Evolutionary conservation across 2,113 vertebrate genomes (phyloP).

Genomic region (Pelecanus crispus): DNA sequence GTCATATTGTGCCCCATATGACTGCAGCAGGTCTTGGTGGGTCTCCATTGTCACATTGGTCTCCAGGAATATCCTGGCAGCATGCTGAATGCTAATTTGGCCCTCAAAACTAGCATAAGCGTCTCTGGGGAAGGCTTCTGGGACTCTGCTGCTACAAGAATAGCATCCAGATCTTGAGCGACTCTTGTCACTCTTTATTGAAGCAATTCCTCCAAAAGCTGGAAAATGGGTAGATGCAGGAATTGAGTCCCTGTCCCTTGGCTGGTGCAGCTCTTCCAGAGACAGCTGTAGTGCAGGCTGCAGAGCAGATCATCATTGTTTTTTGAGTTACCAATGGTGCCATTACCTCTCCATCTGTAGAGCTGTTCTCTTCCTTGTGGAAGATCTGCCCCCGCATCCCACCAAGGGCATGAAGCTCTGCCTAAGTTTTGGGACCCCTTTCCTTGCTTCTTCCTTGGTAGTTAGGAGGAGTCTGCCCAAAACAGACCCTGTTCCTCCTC

Average conservation of each 20-base stretch:
- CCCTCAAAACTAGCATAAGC: not conserved
- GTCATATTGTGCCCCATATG: not conserved
- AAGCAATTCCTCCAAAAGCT: not conserved
- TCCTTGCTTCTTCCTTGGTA: not conserved
- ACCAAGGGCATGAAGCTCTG: not conserved
- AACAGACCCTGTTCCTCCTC: not conserved
- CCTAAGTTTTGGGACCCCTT: not conserved
- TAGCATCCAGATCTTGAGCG: not conserved
- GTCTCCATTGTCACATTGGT: not conserved
- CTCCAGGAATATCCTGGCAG: not conserved
- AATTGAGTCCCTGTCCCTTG: not conserved
- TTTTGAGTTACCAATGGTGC: not conserved
- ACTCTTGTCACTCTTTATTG: not conserved
- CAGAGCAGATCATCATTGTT: fast-evolving
- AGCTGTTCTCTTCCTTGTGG: not conserved
- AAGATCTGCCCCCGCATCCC: not conserved
- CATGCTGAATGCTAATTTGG: not conserved
- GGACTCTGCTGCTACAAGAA: not conserved
- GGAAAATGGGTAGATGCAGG: not conserved
- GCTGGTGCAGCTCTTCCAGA: not conserved
- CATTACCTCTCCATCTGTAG: not conserved
- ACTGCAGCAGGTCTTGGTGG: not conserved
- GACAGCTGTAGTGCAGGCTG: not conserved
- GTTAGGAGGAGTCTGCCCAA: not conserved
- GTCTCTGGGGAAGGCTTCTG: not conserved